phyloP scores from a whole-genome alignment of 92 coral and sea anemone genomes.

The Zoanthus gigantus region DNA sequence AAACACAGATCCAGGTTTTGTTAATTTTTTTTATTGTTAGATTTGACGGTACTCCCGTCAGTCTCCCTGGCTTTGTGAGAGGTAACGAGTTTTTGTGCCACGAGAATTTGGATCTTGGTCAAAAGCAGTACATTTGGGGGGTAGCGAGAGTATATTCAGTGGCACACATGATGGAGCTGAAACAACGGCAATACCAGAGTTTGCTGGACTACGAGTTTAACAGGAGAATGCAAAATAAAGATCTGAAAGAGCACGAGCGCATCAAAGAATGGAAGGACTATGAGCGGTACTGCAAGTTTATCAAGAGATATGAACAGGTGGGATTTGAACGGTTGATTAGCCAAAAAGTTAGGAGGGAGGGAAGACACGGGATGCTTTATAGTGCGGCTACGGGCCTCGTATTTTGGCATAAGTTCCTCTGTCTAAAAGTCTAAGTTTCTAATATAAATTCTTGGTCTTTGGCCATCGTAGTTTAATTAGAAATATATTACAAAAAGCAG shows the following conservation, averaged over 20 bases:
- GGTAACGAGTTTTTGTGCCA: slow-evolving; percentile 82
- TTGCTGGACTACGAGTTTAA: slow-evolving; percentile 88
- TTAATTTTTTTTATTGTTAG: slow-evolving; percentile 30
- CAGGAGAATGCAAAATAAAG: slow-evolving; percentile 81
- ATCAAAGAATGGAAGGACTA: slow-evolving; percentile 92
- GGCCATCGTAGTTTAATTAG: too few species aligned
- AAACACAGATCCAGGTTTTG: neutral
- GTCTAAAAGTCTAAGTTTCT: too few species aligned
- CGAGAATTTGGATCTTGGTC: slow-evolving; percentile 88
- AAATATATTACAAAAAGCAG: too few species aligned
- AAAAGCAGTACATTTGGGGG: slow-evolving; percentile 99
- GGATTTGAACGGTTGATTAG: neutral
- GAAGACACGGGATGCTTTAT: too few species aligned
- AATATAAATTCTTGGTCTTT: too few species aligned
- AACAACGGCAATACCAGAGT: slow-evolving; percentile 92
- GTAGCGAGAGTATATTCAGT: slow-evolving; percentile 92
- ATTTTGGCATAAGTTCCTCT: too few species aligned
- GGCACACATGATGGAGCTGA: slow-evolving; percentile 79
- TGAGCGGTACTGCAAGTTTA: slow-evolving; percentile 80
- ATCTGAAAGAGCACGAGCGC: slow-evolving; percentile 83
- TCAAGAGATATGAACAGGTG: slow-evolving; percentile 95
- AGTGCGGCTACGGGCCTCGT: too few species aligned
- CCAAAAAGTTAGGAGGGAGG: neutral
- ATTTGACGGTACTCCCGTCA: slow-evolving; percentile 83
- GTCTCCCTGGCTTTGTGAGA: slow-evolving; percentile 81